Percentiles rank a stretch among this genome's conserved stretches.
phyloP scores from a whole-genome alignment of 2,888 invertebrate genomes.

The Amorpha juglandis region DNA sequence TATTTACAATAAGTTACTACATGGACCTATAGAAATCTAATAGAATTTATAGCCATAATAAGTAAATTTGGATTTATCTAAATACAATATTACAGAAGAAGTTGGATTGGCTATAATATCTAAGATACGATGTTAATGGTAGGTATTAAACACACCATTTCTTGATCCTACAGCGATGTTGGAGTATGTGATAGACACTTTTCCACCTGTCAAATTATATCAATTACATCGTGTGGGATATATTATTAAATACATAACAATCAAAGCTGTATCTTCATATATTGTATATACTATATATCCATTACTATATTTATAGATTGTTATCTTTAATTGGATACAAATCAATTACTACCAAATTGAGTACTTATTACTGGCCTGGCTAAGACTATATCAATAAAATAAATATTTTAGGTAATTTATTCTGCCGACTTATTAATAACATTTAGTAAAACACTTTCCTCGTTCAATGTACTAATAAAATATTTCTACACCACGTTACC shows the following conservation, averaged over 20 bases:
- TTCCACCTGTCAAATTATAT: slow-evolving; percentile 64
- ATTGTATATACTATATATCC: too few relatives aligned
- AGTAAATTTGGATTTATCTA: neutral
- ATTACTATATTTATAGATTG: too few relatives aligned
- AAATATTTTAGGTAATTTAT: neutral
- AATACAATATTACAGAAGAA: slow-evolving; percentile 24
- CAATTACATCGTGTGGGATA: slow-evolving; percentile 14
- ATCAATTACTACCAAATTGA: neutral
- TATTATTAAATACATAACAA: neutral
- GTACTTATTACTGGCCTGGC: neutral
- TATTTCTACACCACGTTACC: slow-evolving; percentile 51
- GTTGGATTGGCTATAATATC: neutral
- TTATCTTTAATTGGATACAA: neutral
- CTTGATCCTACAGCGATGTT: slow-evolving; percentile 64
- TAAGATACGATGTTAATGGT: neutral
- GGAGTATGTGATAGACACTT: slow-evolving; percentile 62
- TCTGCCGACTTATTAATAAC: neutral
- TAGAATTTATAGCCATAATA: slow-evolving; percentile 12
- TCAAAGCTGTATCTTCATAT: neutral
- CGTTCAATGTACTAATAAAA: neutral
- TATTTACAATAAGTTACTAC: neutral
- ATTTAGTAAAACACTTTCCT: neutral
- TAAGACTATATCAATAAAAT: neutral
- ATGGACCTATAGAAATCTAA: slow-evolving; percentile 6
- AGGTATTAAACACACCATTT: slow-evolving; percentile 63